Conservation (phyloP, 2,113 vertebrate species). For the Oncorhynchus gorbuscha region DNA sequence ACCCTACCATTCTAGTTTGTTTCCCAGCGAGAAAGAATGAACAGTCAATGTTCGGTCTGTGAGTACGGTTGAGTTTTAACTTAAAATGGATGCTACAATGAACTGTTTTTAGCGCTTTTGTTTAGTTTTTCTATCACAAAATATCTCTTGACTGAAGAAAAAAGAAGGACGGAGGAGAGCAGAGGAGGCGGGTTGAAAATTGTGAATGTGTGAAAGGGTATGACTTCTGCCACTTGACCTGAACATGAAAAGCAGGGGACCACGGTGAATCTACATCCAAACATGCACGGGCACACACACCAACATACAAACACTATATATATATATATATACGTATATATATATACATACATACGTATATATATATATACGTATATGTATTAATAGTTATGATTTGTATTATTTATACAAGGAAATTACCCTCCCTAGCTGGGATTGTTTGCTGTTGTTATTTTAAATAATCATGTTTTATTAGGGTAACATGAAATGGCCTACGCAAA, state of each 20-base stretch:
- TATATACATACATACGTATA: not conserved
- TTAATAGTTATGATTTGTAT: conserved; percentile 70
- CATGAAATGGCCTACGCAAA: conserved; percentile 53
- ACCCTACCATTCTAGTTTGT: not conserved
- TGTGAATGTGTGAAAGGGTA: conserved; percentile 49
- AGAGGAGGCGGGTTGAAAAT: conserved; percentile 6
- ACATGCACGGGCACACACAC: conserved; percentile 12
- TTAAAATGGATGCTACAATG: conserved; percentile 12
- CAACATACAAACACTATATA: not conserved
- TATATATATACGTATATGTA: conserved; percentile 63
- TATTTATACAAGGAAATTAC: conserved; percentile 70
- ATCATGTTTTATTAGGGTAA: conserved; percentile 65
- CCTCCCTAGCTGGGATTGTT: conserved; percentile 50
- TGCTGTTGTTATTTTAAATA: conserved; percentile 66
- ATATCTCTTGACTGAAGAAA: conserved; percentile 22
- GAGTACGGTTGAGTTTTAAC: conserved; percentile 8
- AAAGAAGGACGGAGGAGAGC: not conserved
- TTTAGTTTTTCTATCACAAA: conserved; percentile 29
- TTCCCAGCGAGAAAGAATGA: not conserved
- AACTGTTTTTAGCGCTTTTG: conserved; percentile 26
- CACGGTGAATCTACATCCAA: conserved; percentile 38
- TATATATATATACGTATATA: too few relatives aligned
- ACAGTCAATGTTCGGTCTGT: not conserved
- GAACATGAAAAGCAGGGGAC: conserved; percentile 29
- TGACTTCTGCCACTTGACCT: conserved; percentile 1